Base-by-base conservation (phyloP, 2,113 vertebrate genomes). In the Onychostoma macrolepis region DNA sequence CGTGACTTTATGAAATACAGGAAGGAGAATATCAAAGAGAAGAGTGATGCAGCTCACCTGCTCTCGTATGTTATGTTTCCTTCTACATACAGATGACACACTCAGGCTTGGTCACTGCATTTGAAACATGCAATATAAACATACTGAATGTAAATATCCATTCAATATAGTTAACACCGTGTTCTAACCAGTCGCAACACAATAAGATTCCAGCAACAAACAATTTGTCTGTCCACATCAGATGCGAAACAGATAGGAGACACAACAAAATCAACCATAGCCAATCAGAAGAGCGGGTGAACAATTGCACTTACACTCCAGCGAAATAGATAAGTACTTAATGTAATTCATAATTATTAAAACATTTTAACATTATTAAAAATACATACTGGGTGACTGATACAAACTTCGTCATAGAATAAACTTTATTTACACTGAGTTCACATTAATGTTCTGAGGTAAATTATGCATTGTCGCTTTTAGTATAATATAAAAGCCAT, bases 1-100 rank as follows among this genome's bases (percentile, higher is more conserved):
- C 94, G 93, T 0, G 96, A 97, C 90, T 98, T 99, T 78, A 96
- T 98, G 95, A 97, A 97, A 93, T 99, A 97, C 94, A 96, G 97
- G 86, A 95, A 93, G 11, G 96, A 97, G 78, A 97, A 95, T 85
- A 94, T 96, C 67, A 95, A 93, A 6, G 96, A 97, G 80, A 96
- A 94, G 87, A 97, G 96, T 0, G 98, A 99, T 67, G 92, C 97
- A 2, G 94, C 96, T 33, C 98, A 99, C 92, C 97, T 99, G 90
- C 97, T 99, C 95, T 99, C 97, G 98, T 99, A 91, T 93, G 96
- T 94, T 80, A 43, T 45, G 5, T 15, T 45, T 74, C 43, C 72
- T 26, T 56, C 76, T 79, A 24, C 28, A 69, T 19, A 69, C 17
- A 72, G 36, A 41, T 21, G 36, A 41, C 21, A 41, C 36, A 41